Conservation (phyloP, 2,113 vertebrate genomes). For the Carollia perspicillata region DNA sequence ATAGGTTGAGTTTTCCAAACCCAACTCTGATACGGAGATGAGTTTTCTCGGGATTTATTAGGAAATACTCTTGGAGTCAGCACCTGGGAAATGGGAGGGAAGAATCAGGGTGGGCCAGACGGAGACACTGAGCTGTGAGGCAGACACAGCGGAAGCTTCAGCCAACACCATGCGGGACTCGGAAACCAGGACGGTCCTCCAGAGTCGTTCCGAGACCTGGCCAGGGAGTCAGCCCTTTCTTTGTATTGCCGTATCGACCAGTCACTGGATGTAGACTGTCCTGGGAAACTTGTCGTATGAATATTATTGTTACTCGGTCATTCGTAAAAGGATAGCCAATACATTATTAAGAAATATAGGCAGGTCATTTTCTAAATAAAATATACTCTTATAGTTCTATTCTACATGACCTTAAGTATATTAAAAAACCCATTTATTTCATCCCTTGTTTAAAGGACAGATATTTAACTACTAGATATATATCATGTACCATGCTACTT, state of each 20-base stretch:
- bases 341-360: background rate
- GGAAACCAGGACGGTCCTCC: background rate
- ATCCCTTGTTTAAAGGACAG: background rate
- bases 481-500: background rate
- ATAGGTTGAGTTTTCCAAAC: background rate
- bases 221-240: background rate
- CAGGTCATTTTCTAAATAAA: background rate
- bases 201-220: background rate
- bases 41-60: background rate
- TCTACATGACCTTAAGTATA: background rate
- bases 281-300: background rate
- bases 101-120: background rate
- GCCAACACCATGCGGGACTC: background rate
- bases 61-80: background rate
- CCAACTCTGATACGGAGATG: background rate
- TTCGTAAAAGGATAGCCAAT: background rate
- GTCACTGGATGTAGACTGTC: background rate
- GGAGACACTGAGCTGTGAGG: background rate
- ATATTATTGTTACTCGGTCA: background rate
- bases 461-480: background rate
- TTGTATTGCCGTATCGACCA: fast-evolving
- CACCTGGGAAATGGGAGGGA: background rate
- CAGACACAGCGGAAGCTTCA: background rate
- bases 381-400: background rate
- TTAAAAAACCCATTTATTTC: background rate